Percentiles rank a stretch among this genome's conserved stretches.
phyloP scores from a whole-genome alignment of 2,113 vertebrate species.

The Ptyas mucosa region DNA sequence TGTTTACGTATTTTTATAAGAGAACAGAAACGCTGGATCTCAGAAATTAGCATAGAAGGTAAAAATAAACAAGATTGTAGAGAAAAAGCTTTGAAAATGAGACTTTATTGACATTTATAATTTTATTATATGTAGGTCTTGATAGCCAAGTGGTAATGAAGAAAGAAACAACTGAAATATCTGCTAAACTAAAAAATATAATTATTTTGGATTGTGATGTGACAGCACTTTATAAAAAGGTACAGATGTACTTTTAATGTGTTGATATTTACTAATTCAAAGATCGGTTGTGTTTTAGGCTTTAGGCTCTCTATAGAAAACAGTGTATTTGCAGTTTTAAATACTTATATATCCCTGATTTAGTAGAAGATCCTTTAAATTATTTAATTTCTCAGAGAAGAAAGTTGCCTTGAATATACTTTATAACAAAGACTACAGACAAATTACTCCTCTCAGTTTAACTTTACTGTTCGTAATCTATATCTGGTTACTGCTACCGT shows the following conservation, averaged over 20 bases:
- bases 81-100: not conserved
- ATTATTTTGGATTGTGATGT: slow-evolving; percentile 86
- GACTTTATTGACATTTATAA: not conserved
- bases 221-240: slow-evolving; percentile 90
- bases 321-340: not conserved
- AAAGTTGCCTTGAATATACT: not conserved
- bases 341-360: not conserved
- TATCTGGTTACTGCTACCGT: not conserved
- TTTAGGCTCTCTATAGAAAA: not conserved
- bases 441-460: not conserved
- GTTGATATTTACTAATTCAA: not conserved
- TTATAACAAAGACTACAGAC: not conserved
- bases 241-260: slow-evolving; percentile 49
- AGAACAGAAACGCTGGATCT: slow-evolving; percentile 84
- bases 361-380: not conserved
- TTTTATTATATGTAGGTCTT: slow-evolving; percentile 72
- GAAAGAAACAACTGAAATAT: slow-evolving; percentile 80
- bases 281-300: not conserved
- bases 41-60: slow-evolving; percentile 95
- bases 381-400: not conserved
- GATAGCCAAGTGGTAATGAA: slow-evolving; percentile 88
- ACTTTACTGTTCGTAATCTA: not conserved
- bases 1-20: slow-evolving; percentile 89
- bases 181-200: slow-evolving; percentile 90
- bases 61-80: slow-evolving; percentile 31